phyloP scores from a whole-genome alignment of 2,797 vertebrate genomes.

The Hydrophis major region DNA sequence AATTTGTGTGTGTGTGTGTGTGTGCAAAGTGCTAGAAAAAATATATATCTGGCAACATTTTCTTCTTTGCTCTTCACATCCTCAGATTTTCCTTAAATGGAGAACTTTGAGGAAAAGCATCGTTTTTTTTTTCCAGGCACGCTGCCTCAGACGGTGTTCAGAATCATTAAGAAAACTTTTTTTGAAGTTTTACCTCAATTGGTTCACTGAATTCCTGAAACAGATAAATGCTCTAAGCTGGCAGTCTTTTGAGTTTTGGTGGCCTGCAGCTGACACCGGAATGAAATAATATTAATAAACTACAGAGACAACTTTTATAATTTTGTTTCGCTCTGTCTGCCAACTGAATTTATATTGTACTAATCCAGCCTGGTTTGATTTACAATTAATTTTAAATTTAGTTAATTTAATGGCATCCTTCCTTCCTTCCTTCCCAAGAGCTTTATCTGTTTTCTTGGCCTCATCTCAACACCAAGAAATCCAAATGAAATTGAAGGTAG shows the following conservation, averaged over 20 bases:
- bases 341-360: background rate
- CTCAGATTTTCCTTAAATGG: background rate
- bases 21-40: background rate
- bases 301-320: background rate
- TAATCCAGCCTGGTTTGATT: background rate
- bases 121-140: background rate
- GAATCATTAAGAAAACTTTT: background rate
- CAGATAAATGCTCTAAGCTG: background rate
- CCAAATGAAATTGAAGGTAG: background rate
- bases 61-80: background rate
- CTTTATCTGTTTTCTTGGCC: conserved; percentile 5
- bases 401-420: background rate
- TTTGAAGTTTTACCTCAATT: background rate
- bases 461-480: background rate
- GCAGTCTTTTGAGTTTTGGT: background rate
- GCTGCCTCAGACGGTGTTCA: background rate
- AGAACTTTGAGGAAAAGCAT: background rate
- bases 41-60: background rate
- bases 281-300: background rate
- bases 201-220: background rate
- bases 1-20: background rate
- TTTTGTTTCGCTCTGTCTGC: background rate
- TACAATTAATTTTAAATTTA: conserved; percentile 10
- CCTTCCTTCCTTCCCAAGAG: too few relatives aligned
- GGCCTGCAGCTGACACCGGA: background rate